Evolutionary conservation across 2,113 vertebrate species (phyloP).

Genomic region (Albula goreensis): DNA sequence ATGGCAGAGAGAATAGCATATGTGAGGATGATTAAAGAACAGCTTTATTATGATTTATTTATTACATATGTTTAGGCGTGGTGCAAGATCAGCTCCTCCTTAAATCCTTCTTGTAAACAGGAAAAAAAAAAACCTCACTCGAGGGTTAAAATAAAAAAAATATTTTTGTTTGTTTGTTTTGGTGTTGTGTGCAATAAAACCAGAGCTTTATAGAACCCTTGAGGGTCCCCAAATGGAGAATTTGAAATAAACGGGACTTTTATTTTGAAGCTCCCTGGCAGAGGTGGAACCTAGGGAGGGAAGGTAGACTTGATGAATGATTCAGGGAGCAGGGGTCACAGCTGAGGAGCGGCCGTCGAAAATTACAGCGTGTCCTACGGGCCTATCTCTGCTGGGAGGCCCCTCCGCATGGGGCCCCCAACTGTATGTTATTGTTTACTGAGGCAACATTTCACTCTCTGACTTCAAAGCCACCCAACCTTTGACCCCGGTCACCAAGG

Average conservation of each 20-base stretch:
- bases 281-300: slow-evolving; percentile 44
- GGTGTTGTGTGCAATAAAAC: too few relatives aligned
- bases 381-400: slow-evolving; percentile 38
- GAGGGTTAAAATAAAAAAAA: too few relatives aligned
- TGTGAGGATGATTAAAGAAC: not conserved
- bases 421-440: slow-evolving; percentile 54
- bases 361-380: slow-evolving; percentile 63
- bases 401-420: slow-evolving; percentile 61
- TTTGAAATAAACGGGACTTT: slow-evolving; percentile 25
- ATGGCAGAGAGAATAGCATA: not conserved
- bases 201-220: not conserved
- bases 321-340: slow-evolving; percentile 66
- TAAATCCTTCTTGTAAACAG: too few relatives aligned
- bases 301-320: slow-evolving; percentile 60
- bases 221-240: not conserved
- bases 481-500: not conserved
- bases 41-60: not conserved
- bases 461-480: slow-evolving; percentile 67
- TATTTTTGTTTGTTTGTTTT: too few relatives aligned
- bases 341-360: slow-evolving; percentile 52
- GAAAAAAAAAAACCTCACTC: too few relatives aligned
- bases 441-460: slow-evolving; percentile 53
- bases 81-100: too few relatives aligned
- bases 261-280: slow-evolving; percentile 43
- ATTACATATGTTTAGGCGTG: not conserved